These are phyloP conservation scores for Harpagus bidentatus DNA, from an alignment of 2,113 vertebrate species.

Conservation along the genomic window DNA sequence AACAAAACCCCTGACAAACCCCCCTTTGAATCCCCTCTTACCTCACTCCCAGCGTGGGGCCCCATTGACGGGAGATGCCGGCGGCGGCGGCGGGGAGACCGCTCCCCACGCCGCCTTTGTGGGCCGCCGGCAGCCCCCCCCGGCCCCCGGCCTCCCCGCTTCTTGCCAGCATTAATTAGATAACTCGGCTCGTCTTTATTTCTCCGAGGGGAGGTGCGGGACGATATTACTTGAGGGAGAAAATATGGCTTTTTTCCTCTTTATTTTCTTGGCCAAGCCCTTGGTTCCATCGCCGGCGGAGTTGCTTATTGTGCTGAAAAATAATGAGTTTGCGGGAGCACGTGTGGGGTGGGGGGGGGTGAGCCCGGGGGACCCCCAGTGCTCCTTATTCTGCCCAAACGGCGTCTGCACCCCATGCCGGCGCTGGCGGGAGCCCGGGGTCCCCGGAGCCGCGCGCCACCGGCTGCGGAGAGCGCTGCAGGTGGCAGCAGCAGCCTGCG, in stretches of 20 bases:
- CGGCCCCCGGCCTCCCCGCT: background rate
- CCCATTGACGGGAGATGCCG: constrained; percentile 48
- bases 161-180: constrained; percentile 45
- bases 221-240: background rate
- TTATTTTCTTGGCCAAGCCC: background rate
- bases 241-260: background rate
- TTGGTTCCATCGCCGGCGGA: background rate
- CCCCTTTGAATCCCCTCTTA: constrained; percentile 53
- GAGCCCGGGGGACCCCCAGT: fast-evolving
- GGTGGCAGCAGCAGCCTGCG: constrained; percentile 56
- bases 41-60: constrained; percentile 64
- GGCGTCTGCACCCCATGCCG: fast-evolving
- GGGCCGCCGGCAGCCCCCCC: background rate
- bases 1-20: constrained; percentile 59
- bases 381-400: background rate
- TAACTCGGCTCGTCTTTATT: constrained; percentile 13
- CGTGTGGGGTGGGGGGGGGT: fast-evolving
- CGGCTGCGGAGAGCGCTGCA: background rate
- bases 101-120: constrained; percentile 64
- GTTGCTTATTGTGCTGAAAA: background rate
- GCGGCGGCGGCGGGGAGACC: constrained; percentile 12
- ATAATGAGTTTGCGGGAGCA: background rate
- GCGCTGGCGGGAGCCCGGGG: fast-evolving
- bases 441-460: background rate
- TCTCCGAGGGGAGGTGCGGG: background rate